Base-by-base conservation (phyloP, 2,888 invertebrate genomes). In the Drosophila nigricruria region DNA sequence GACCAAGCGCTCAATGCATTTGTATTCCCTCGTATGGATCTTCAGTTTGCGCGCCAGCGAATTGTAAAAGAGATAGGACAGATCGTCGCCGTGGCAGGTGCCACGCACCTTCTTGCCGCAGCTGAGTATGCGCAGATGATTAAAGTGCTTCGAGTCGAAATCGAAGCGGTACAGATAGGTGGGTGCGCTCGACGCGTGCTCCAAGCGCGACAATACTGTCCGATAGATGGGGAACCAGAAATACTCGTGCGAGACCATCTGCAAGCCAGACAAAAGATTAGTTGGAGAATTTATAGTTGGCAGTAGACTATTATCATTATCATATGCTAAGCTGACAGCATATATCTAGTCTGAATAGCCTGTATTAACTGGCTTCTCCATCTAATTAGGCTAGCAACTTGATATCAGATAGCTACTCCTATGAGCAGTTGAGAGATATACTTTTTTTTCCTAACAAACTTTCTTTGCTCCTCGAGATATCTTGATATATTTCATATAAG, bases 181-280 rank as follows among this genome's bases (percentile, higher is more conserved):
- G 76, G 92, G 91, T 16, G 90, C 91, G 30, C 69, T 63, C n/a
- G 75, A 58, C 25, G 91, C 90, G 70, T 91, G 81, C 60, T 88
- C 82, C 65, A 90, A 62, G 56, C 93, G 91, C 25, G 91, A 91
- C 73, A 91, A 82, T 74, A 93, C 82, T 69, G 92, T 90, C 34
- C 93, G 92, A 75, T 92, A 91, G n/a, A 92, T 91, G 34, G 92
- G 92, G 71, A 93, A 93, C 92, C 92, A 93, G 79, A 93, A 93
- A 57, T 91, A 90, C 78, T 92, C 92, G 68, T 93, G 93, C 3
- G 92, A 92, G 14, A 93, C 90, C 89, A 93, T 89, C 92, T 93
- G 73, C 6, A 79, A 73, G 54, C 45, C 20, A 43, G 45, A 32
- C 14, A 36, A 14, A 6, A 45, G 64, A 50, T 65, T 42, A 36